Percentiles rank a stretch among this genome's conserved stretches.
Conservation (phyloP, 2,888 invertebrate genomes). For the Carterocephalus palaemon region DNA sequence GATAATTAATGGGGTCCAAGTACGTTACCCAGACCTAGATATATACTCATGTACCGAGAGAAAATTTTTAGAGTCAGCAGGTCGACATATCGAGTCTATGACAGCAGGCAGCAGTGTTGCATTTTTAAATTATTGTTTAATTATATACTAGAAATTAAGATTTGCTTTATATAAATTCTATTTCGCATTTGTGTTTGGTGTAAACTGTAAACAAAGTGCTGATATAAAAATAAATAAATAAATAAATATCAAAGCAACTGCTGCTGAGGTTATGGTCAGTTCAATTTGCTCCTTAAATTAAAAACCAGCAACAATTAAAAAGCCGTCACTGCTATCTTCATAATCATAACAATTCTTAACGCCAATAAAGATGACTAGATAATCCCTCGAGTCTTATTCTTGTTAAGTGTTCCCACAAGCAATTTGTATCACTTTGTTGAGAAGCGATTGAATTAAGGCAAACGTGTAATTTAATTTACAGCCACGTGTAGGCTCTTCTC, state of each 20-base stretch:
- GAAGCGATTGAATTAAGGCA: slow-evolving; percentile 43
- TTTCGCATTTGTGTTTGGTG: no score
- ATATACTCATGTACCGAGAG: no score
- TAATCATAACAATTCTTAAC: slow-evolving; percentile 2
- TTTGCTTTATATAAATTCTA: no score
- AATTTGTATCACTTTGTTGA: slow-evolving; percentile 50
- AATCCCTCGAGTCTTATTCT: slow-evolving; percentile 18
- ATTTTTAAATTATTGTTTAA: no score
- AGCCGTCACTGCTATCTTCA: slow-evolving; percentile 22
- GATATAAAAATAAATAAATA: no score
- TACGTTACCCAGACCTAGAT: no score
- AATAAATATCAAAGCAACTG: slow-evolving; percentile 46
- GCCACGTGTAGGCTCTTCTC: slow-evolving; percentile 46
- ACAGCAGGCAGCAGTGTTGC: no score
- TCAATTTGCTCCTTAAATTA: slow-evolving; percentile 46
- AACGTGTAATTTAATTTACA: slow-evolving; percentile 63
- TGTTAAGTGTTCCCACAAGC: slow-evolving; percentile 25
- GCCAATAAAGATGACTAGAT: slow-evolving; percentile 16
- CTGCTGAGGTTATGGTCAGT: slow-evolving; percentile 66
- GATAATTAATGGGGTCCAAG: no score
- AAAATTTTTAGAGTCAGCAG: no score
- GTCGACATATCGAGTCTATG: no score
- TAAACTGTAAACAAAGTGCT: no score
- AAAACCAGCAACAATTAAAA: slow-evolving; percentile 25
- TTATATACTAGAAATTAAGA: no score